phyloP scores from a whole-genome alignment of 2,797 vertebrate genomes.

The Enteromius anoplus region DNA sequence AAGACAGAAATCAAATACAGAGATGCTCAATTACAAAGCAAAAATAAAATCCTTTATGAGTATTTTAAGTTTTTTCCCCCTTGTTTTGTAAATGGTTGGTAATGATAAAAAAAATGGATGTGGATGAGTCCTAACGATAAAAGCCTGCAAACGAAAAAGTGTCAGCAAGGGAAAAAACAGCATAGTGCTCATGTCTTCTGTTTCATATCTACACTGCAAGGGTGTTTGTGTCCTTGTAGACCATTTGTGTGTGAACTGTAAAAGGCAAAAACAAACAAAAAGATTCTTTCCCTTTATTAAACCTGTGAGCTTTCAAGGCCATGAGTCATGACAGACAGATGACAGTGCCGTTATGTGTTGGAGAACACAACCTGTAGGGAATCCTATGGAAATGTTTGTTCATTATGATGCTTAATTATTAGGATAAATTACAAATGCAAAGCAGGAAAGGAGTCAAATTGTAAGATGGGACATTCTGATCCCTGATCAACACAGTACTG shows the following conservation, averaged over 20 bases:
- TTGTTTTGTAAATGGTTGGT: too few species aligned
- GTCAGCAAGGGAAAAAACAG: neutral
- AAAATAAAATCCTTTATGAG: neutral
- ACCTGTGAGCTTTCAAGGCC: slow-evolving; percentile 2
- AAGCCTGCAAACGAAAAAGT: neutral
- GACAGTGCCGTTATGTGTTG: slow-evolving; percentile 3
- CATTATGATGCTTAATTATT: slow-evolving; percentile 40
- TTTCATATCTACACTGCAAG: neutral
- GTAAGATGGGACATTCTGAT: neutral
- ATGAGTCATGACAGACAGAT: neutral
- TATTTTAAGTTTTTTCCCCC: neutral
- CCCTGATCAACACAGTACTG: slow-evolving; percentile 14
- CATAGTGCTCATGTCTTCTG: neutral
- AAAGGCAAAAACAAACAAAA: neutral
- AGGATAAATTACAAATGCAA: slow-evolving; percentile 45
- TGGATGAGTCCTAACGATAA: neutral
- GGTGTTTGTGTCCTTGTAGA: neutral
- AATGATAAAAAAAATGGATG: neutral
- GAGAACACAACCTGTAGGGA: slow-evolving; percentile 26
- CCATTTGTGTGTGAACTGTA: slow-evolving; percentile 13
- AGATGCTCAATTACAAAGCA: neutral
- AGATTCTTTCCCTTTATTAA: neutral
- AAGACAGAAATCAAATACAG: neutral
- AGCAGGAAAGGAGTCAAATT: slow-evolving; percentile 22
- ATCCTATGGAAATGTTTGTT: slow-evolving; percentile 20